Conservation (phyloP, 1,140 invertebrate genomes). For the Cydia amplana region DNA sequence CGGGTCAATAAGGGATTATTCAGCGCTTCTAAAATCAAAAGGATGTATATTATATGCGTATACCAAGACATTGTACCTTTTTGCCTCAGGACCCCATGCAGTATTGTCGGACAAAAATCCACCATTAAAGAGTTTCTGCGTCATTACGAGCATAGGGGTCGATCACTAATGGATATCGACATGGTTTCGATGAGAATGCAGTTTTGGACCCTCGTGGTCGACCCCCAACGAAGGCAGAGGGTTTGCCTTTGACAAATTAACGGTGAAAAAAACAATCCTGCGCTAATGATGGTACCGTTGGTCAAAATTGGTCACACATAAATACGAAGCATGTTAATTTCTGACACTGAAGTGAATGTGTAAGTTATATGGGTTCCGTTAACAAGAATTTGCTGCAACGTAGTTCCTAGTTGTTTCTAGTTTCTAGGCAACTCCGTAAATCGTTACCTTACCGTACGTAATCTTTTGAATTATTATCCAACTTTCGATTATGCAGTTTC, state of each 20-base stretch:
- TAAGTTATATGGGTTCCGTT: not conserved
- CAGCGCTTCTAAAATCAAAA: not conserved
- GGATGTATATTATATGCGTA: no score
- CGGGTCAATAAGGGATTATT: not conserved
- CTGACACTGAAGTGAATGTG: not conserved
- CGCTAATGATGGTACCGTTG: constrained; percentile 4
- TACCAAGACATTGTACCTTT: no score
- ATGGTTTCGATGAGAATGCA: constrained; percentile 18
- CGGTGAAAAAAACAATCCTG: constrained; percentile 17
- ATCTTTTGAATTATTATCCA: no score
- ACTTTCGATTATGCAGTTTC: no score
- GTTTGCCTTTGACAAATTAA: constrained; percentile 7
- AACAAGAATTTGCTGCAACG: no score
- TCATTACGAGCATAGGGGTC: constrained; percentile 19
- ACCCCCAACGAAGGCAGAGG: constrained; percentile 9
- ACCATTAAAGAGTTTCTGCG: constrained; percentile 2
- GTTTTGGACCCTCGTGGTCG: constrained; percentile 11
- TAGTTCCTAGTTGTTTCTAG: no score
- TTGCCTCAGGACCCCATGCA: no score
- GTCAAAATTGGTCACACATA: constrained; percentile 5
- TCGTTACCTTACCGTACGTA: no score
- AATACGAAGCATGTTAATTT: not conserved
- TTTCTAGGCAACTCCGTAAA: no score
- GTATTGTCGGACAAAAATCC: constrained; percentile 9
- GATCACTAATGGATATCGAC: constrained; percentile 28